Percentiles rank a stretch among this genome's conserved stretches.
Evolutionary conservation across 1,140 invertebrate species (phyloP).

Genomic region (Philopotamus ludificatus): DNA sequence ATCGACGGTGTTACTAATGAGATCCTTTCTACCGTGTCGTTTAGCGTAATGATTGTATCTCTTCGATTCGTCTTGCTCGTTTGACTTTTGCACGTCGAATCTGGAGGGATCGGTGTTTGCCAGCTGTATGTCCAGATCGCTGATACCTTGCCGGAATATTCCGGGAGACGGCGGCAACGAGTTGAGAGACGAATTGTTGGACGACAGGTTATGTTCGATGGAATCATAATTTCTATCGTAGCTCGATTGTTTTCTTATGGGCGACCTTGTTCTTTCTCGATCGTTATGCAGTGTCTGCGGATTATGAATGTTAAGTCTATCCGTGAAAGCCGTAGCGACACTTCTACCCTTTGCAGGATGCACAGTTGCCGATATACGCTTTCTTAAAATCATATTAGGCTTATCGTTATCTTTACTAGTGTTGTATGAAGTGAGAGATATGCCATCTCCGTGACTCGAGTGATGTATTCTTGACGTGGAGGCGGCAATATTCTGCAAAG

Average conservation of each 20-base stretch:
- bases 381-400: constrained; percentile 38
- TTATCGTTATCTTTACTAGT: constrained; percentile 28
- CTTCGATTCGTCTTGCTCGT: constrained; percentile 4
- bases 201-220: constrained; percentile 39
- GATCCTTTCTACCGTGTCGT: constrained; percentile 49
- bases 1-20: constrained; percentile 63
- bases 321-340: constrained; percentile 30
- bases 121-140: constrained; percentile 54
- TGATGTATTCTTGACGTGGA: constrained; percentile 8
- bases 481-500: constrained; percentile 10
- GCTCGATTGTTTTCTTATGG: constrained; percentile 26
- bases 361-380: constrained; percentile 37
- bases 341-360: constrained; percentile 36
- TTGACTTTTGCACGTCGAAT: constrained; percentile 19
- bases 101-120: constrained; percentile 34
- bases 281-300: constrained; percentile 17
- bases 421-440: constrained; percentile 20
- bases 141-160: constrained; percentile 30
- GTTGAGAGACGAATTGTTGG: constrained; percentile 35
- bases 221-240: constrained; percentile 35
- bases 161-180: constrained; percentile 36
- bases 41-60: constrained; percentile 37
- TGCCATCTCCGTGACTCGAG: constrained; percentile 15
- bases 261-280: constrained; percentile 4
- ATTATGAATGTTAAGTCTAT: constrained; percentile 4